Base-by-base conservation (phyloP, 2,797 vertebrate species). In the Alca torda region DNA sequence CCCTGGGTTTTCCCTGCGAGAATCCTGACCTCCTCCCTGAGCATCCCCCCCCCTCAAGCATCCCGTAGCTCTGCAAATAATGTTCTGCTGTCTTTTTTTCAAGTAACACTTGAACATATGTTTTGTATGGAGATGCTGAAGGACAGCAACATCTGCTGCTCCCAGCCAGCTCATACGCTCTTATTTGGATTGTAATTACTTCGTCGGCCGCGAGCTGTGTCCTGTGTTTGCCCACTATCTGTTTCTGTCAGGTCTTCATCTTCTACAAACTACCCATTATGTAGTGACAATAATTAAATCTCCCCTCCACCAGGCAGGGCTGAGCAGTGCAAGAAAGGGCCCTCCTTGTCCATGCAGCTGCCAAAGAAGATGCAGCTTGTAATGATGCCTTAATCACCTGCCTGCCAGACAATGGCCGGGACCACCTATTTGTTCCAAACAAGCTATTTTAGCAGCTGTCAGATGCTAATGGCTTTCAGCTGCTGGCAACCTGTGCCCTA, bases 401-500 rank as follows among this genome's bases (percentile, higher is more conserved):
- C 80, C 74, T 21, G 51, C 76, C 24, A 24, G 51, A 60, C 89
- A 83, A 35, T 28, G 84, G 35, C 80, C 1, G 1, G 28, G 28
- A 68, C 83, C 93, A 85, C 72, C 75, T n/a, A 51, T 93, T 87
- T 82, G 86, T 72, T 80, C 59, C 78, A 26, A 10, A 8, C 26
- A 1, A 60, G 91, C 70, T 64, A 30, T 92, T 92, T 54, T 51
- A 80, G 91, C 96, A 95, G 95, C 93, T 95, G 90, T 83, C 88
- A 57, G 78, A 89, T 30, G 84, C 50, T 93, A 61, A 92, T 77
- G 80, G 87, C 78, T 89, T 89, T 92, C 94, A 95, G 96, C 95
- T 90, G 91, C 95, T 68, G 83, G 35, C 94, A 95, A 93, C 93
- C 94, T 96, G 96, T 94, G 85, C 59, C 87, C 91, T 60, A 7